These are phyloP conservation scores for Cyanoramphus novaezelandiae DNA, from an alignment of 2,113 vertebrate species.

Conservation along the genomic window DNA sequence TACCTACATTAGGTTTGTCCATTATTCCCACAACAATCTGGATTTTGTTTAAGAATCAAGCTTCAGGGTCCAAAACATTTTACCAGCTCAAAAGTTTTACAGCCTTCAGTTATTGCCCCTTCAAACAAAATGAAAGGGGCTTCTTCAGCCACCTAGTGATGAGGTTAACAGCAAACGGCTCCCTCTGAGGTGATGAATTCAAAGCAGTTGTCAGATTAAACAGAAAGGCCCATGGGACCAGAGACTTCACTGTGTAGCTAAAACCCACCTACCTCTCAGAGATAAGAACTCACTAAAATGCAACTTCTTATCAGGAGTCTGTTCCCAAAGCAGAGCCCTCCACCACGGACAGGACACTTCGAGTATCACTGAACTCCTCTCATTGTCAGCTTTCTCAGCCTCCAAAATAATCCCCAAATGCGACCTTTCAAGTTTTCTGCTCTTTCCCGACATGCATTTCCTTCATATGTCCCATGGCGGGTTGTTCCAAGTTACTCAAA, in stretches of 20 bases:
- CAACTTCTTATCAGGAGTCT: conserved; percentile 35
- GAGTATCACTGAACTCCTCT: background rate
- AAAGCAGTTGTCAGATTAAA: conserved; percentile 31
- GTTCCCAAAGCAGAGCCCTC: background rate
- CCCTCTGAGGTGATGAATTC: background rate
- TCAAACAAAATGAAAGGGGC: background rate
- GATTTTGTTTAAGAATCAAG: background rate
- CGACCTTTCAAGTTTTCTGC: background rate
- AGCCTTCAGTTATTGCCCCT: background rate
- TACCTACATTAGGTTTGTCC: background rate
- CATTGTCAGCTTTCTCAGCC: background rate
- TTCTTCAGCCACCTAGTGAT: background rate
- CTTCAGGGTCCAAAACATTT: background rate
- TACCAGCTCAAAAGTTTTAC: background rate
- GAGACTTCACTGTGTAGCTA: background rate
- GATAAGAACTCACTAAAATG: conserved; percentile 38
- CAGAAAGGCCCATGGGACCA: background rate
- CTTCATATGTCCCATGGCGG: background rate
- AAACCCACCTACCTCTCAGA: background rate
- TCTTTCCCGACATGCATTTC: background rate
- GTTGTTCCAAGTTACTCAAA: background rate
- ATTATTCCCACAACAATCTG: background rate
- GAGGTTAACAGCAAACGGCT: conserved; percentile 7
- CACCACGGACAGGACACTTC: background rate
- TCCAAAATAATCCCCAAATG: background rate